Evolutionary conservation across 2,888 invertebrate species (phyloP).

Genomic region (Trissolcus japonicus): DNA sequence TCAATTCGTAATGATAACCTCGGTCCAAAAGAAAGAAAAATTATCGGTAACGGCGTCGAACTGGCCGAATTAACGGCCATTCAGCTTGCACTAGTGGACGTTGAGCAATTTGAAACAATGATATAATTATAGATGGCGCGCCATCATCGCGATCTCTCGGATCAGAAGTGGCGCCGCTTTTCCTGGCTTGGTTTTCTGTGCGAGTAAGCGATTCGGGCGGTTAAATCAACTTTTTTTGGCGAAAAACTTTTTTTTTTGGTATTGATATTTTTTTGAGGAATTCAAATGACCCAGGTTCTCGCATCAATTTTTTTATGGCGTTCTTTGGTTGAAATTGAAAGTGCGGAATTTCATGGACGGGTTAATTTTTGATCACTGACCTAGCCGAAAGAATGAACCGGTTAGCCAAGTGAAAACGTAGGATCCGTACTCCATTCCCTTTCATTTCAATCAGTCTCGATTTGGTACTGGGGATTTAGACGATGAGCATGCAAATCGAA

Average conservation of each 20-base stretch:
- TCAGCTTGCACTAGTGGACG: slow-evolving; percentile 51
- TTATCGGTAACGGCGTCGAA: slow-evolving; percentile 28
- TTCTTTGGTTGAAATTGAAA: neutral
- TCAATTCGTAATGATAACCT: slow-evolving; percentile 72
- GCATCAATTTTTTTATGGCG: no score
- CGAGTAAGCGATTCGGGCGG: no score
- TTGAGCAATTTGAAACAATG: slow-evolving; percentile 72
- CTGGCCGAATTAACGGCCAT: slow-evolving; percentile 21
- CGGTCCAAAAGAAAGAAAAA: slow-evolving; percentile 19
- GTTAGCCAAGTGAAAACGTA: slow-evolving; percentile 56
- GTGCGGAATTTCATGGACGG: slow-evolving; percentile 28
- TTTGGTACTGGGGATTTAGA: no score
- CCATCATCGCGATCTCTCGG: slow-evolving; percentile 68
- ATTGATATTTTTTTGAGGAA: no score
- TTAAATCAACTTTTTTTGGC: no score
- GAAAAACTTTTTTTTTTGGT: no score
- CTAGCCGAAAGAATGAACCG: slow-evolving; percentile 58
- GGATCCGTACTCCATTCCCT: slow-evolving; percentile 24
- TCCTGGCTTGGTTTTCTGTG: no score
- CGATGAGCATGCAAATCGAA: no score
- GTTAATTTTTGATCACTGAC: slow-evolving; percentile 68
- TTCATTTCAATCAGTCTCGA: slow-evolving; percentile 6
- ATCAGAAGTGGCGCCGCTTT: no score
- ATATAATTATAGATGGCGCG: slow-evolving; percentile 72
- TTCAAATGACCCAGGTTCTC: no score